phyloP scores from a whole-genome alignment of 2,888 invertebrate genomes.

The Hydrotaea cyrtoneurina region DNA sequence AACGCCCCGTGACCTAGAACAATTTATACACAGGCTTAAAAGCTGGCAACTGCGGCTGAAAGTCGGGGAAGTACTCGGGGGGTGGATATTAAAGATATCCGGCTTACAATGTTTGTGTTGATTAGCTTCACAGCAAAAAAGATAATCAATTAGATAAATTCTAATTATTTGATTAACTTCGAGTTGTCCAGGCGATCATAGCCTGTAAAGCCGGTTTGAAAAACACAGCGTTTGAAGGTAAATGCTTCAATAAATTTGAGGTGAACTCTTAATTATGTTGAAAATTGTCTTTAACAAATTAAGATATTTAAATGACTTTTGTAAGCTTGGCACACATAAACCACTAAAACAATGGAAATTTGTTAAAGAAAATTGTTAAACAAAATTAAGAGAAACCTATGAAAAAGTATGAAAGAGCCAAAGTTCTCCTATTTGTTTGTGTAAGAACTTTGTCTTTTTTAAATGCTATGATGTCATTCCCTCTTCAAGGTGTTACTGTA shows the following conservation, averaged over 20 bases:
- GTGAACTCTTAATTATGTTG: conserved; percentile 17
- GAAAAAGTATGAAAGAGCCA: no score
- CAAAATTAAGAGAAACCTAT: conserved; percentile 46
- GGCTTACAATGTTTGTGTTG: not conserved
- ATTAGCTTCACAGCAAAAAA: not conserved
- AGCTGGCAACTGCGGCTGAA: not conserved
- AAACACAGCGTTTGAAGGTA: conserved; percentile 14
- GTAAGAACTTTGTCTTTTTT: not conserved
- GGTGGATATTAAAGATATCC: conserved; percentile 39
- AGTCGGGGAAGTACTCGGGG: not conserved
- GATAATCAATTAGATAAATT: conserved; percentile 3
- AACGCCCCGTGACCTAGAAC: not conserved
- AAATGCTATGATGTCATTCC: not conserved
- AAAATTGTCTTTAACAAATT: conserved; percentile 30
- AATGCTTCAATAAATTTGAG: conserved; percentile 20
- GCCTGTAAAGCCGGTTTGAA: conserved; percentile 60
- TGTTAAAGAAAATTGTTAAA: conserved; percentile 14
- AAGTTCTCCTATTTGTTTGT: conserved; percentile 20
- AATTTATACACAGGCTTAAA: not conserved
- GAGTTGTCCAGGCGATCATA: conserved; percentile 50
- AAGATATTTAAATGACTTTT: conserved; percentile 49
- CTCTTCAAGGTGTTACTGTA: no score
- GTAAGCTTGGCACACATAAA: conserved; percentile 42
- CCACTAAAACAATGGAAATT: conserved; percentile 46
- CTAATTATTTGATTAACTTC: conserved; percentile 26